A percentile compares a stretch with the other conserved stretches of the same genome.
Evolutionary conservation across 2,888 invertebrate genomes (phyloP).

Genomic region (Cataglyphis cursor): DNA sequence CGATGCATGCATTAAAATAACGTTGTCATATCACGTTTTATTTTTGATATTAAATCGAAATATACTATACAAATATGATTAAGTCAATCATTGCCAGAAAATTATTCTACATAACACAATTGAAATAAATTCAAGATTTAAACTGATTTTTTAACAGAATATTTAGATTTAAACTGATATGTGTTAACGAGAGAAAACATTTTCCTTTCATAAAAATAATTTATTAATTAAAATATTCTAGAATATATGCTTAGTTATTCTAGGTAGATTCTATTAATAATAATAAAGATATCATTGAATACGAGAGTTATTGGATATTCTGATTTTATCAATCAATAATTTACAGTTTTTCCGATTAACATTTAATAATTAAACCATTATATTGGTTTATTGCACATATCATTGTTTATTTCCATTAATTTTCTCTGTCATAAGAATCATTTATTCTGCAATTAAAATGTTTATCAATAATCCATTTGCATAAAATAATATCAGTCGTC

Average conservation of each 20-base stretch:
- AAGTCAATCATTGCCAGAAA: slow-evolving; percentile 13
- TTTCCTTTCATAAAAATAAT: neutral
- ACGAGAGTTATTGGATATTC: neutral
- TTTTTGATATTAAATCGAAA: slow-evolving; percentile 31
- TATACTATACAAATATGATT: slow-evolving; percentile 9
- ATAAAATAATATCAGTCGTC: slow-evolving; percentile 8
- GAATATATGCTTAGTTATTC: neutral
- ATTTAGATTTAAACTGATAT: slow-evolving; percentile 24
- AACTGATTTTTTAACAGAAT: slow-evolving; percentile 6
- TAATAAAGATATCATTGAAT: neutral
- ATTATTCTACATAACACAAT: slow-evolving; percentile 11
- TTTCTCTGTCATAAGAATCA: slow-evolving; percentile 10
- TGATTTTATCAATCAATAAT: slow-evolving; percentile 25
- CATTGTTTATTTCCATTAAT: slow-evolving; percentile 27
- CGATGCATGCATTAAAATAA: neutral
- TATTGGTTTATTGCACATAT: neutral
- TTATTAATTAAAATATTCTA: slow-evolving; percentile 13
- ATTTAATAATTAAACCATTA: slow-evolving; percentile 23
- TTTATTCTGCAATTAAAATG: slow-evolving; percentile 28
- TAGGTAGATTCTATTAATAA: neutral
- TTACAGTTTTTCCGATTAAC: slow-evolving; percentile 16
- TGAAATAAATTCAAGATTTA: slow-evolving; percentile 26
- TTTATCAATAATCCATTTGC: neutral
- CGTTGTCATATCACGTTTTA: neutral
- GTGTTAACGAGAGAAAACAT: neutral